Conservation (phyloP, 2,797 vertebrate species). For the Melanotaenia boesemani region DNA sequence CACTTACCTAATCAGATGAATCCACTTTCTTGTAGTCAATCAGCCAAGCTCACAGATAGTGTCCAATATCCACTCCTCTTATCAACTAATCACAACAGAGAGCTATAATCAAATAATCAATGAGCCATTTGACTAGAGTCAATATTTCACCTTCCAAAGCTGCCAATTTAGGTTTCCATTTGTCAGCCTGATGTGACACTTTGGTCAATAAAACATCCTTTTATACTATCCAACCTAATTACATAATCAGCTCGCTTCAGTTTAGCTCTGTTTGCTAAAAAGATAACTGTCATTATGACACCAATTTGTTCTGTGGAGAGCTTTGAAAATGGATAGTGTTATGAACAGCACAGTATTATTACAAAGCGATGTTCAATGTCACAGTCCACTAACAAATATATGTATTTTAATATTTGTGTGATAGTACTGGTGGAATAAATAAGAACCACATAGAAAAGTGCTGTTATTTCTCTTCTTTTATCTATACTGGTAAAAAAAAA, state of each 20-base stretch:
- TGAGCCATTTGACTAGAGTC: constrained; percentile 70
- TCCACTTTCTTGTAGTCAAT: constrained; percentile 50
- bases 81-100: constrained; percentile 70
- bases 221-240: constrained; percentile 62
- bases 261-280: constrained; percentile 49
- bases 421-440: constrained; percentile 24
- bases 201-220: constrained; percentile 66
- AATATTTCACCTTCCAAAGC: constrained; percentile 58
- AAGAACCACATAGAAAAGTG: constrained; percentile 20
- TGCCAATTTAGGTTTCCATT: constrained; percentile 68
- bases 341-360: constrained; percentile 3
- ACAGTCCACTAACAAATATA: constrained; percentile 27
- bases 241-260: constrained; percentile 54
- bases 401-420: constrained; percentile 38
- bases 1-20: constrained; percentile 46
- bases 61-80: constrained; percentile 59
- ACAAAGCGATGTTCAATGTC: constrained; percentile 13
- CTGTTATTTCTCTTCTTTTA: constrained; percentile 49
- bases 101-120: constrained; percentile 77
- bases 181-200: constrained; percentile 58
- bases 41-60: constrained; percentile 51
- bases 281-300: constrained; percentile 53
- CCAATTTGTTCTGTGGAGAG: constrained; percentile 35
- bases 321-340: constrained; percentile 34
- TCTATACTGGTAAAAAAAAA: constrained; percentile 35